A percentile compares a stretch with the other conserved stretches of the same genome.
phyloP scores from a whole-genome alignment of 2,888 invertebrate genomes.

The Marasmarcha lunaedactyla region DNA sequence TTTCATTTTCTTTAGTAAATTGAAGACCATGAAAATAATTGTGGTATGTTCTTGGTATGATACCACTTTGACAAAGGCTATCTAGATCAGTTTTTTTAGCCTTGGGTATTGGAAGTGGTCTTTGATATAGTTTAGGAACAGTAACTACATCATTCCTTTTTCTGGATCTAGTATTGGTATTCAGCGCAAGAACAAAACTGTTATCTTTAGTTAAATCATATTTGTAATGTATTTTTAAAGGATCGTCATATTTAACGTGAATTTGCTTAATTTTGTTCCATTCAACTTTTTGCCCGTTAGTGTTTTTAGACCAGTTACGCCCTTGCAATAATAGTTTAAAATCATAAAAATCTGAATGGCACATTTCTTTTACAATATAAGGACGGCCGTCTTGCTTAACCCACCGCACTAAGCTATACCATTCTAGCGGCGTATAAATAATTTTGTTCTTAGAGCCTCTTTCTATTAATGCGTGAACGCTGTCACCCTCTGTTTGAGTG shows the following conservation, averaged over 20 bases:
- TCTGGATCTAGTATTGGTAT: background rate
- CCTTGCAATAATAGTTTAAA: conserved; percentile 2
- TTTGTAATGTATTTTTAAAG: background rate
- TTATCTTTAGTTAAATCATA: background rate
- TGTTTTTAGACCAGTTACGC: background rate
- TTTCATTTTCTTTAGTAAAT: too few relatives aligned
- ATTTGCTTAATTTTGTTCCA: conserved; percentile 1
- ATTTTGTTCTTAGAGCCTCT: conserved; percentile 3
- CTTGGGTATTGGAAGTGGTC: conserved; percentile 1
- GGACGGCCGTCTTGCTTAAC: conserved; percentile 5
- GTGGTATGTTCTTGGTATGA: background rate
- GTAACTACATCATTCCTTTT: too few relatives aligned
- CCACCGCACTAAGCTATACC: conserved; percentile 3
- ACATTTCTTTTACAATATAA: conserved; percentile 9
- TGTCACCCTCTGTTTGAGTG: conserved; percentile 9
- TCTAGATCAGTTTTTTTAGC: conserved; percentile 2
- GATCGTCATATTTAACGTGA: background rate
- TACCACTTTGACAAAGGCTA: background rate
- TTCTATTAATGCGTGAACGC: conserved; percentile 10
- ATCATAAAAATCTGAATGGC: conserved; percentile 6
- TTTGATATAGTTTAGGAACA: background rate
- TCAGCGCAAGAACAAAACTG: background rate
- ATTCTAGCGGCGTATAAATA: conserved; percentile 7
- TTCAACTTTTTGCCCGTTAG: conserved; percentile 1
- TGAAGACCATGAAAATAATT: too few relatives aligned